A percentile compares a stretch with the other conserved stretches of the same genome.
Evolutionary conservation across 2,888 invertebrate species (phyloP).

Genomic region (Pandemis heparana): DNA sequence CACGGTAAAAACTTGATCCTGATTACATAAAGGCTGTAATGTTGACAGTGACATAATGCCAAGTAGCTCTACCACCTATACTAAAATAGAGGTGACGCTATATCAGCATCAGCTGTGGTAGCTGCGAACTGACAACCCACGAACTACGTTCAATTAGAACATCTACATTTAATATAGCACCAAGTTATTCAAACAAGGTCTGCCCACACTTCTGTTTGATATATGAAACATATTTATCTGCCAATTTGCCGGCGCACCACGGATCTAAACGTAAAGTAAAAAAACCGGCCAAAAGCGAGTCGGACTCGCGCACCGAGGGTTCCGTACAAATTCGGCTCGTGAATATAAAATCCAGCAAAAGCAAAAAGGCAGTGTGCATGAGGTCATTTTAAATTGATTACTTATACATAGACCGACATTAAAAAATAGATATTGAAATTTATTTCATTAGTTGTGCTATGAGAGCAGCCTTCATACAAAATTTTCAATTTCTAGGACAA

Average conservation of each 20-base stretch:
- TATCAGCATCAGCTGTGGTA: slow-evolving; percentile 50
- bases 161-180: slow-evolving; percentile 57
- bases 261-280: background rate
- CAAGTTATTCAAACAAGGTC: slow-evolving; percentile 60
- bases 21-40: slow-evolving; percentile 17
- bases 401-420: too few relatives aligned
- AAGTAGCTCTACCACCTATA: slow-evolving; percentile 49
- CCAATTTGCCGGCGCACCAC: background rate
- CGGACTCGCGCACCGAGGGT: too few relatives aligned
- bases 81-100: slow-evolving; percentile 71
- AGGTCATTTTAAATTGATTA: too few relatives aligned
- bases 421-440: too few relatives aligned
- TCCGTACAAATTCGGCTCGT: too few relatives aligned
- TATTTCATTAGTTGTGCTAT: too few relatives aligned
- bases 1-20: background rate
- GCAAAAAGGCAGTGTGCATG: too few relatives aligned
- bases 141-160: slow-evolving; percentile 53
- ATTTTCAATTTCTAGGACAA: too few relatives aligned
- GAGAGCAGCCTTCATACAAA: too few relatives aligned
- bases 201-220: slow-evolving; percentile 56
- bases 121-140: slow-evolving; percentile 60
- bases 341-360: too few relatives aligned
- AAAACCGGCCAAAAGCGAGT: background rate
- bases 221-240: background rate
- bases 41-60: slow-evolving; percentile 53